Percentiles rank a stretch among this genome's conserved stretches.
phyloP scores from a whole-genome alignment of 2,888 invertebrate genomes.

The Campoplex nolae region DNA sequence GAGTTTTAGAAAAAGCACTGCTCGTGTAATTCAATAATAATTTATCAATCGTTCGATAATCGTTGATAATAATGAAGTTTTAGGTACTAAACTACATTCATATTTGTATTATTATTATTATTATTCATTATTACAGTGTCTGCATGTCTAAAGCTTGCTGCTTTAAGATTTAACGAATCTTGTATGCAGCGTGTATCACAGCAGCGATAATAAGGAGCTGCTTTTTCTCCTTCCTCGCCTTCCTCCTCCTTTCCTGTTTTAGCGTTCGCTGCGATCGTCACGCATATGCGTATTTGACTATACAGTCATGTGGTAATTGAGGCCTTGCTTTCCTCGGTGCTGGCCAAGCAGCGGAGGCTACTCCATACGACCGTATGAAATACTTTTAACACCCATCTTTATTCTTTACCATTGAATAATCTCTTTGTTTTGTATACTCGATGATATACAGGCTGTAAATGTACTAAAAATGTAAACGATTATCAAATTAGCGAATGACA shows the following conservation, averaged over 20 bases:
- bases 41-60: too few relatives aligned
- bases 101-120: background rate
- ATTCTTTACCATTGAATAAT: background rate
- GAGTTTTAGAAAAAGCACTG: background rate
- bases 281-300: conserved; percentile 11
- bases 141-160: background rate
- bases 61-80: too few relatives aligned
- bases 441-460: background rate
- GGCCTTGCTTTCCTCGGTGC: conserved; percentile 18
- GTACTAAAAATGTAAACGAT: background rate
- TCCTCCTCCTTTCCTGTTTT: conserved; percentile 14
- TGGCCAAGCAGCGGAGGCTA: conserved; percentile 13
- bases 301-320: conserved; percentile 7
- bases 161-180: background rate
- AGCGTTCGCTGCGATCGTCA: background rate
- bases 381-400: background rate
- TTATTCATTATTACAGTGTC: background rate
- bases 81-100: too few relatives aligned
- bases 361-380: background rate
- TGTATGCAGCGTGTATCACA: background rate
- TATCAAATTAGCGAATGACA: conserved; percentile 5
- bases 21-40: too few relatives aligned
- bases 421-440: background rate
- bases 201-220: conserved; percentile 16
- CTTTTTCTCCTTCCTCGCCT: conserved; percentile 4